Evolutionary conservation across 2,113 vertebrate genomes (phyloP).

Genomic region (Murina feae): DNA sequence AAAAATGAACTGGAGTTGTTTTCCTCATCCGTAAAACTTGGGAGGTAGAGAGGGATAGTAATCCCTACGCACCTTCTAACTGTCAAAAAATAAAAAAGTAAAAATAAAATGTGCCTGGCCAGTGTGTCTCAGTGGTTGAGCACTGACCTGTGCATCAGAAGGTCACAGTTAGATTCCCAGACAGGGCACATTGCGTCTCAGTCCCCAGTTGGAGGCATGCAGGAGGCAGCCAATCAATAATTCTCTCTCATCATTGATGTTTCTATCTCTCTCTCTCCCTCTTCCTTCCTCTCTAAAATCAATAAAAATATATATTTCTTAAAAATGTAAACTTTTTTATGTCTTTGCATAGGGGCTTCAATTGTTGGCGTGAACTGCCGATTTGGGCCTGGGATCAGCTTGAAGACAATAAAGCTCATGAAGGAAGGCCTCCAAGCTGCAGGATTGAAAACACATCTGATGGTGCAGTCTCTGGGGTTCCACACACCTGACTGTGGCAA

Average conservation of each 20-base stretch:
- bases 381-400: constrained; percentile 88
- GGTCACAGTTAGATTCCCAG: too few species aligned
- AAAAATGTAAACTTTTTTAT: background rate
- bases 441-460: constrained; percentile 88
- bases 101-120: background rate
- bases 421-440: constrained; percentile 89
- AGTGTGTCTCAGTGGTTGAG: too few species aligned
- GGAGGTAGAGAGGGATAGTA: background rate
- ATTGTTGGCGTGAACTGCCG: constrained; percentile 93
- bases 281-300: too few species aligned
- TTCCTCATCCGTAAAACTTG: background rate
- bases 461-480: constrained; percentile 89
- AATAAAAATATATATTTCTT: too few species aligned
- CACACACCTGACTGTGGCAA: constrained; percentile 93
- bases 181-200: too few species aligned
- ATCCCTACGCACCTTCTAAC: background rate
- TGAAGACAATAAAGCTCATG: constrained; percentile 90
- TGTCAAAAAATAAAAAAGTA: background rate
- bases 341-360: constrained; percentile 84
- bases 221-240: too few species aligned
- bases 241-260: too few species aligned
- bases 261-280: too few species aligned
- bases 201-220: too few species aligned
- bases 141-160: too few species aligned
- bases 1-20: background rate